These are phyloP conservation scores for Drepana arcuata DNA, from an alignment of 1,140 invertebrate species.

Conservation along the genomic window DNA sequence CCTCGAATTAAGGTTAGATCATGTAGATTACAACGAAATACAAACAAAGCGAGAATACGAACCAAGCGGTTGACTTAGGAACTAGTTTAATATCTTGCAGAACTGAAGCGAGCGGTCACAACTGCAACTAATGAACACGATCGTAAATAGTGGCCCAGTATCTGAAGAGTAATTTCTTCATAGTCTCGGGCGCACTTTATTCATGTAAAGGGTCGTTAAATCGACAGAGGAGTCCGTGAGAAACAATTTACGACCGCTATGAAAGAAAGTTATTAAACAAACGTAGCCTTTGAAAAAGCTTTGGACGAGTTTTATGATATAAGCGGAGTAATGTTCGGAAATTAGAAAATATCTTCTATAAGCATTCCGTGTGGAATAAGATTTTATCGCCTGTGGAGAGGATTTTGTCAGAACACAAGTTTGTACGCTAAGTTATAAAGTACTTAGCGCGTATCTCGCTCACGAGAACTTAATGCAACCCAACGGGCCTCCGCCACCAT, in stretches of 20 bases:
- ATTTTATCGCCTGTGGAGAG: constrained; percentile 5
- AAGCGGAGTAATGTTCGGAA: constrained; percentile 7
- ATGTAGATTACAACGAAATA: too few species aligned
- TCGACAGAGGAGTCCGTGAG: constrained; percentile 29
- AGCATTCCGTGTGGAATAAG: constrained; percentile 3
- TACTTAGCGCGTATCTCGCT: constrained; percentile 6
- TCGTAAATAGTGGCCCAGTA: constrained; percentile 8
- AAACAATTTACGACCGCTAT: constrained; percentile 35
- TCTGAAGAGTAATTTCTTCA: constrained; percentile 25
- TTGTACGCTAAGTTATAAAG: constrained; percentile 5
- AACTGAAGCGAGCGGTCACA: constrained; percentile 1
- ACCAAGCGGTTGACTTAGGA: too few species aligned
- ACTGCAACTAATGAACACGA: constrained; percentile 22
- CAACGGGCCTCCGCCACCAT: constrained; percentile 2
- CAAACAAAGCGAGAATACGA: too few species aligned
- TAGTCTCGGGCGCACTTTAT: constrained; percentile 20
- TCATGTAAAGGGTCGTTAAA: constrained; percentile 33
- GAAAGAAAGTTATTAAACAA: constrained; percentile 38
- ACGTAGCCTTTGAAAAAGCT: constrained; percentile 21
- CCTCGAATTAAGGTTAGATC: constrained; percentile 6
- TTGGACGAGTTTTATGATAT: constrained; percentile 18
- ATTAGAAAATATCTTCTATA: constrained; percentile 7
- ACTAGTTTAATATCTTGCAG: constrained; percentile 6
- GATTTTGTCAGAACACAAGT: constrained; percentile 7
- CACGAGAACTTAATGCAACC: constrained; percentile 3